phyloP scores from a whole-genome alignment of 2,113 vertebrate genomes.

The Mormyrus lacerda region DNA sequence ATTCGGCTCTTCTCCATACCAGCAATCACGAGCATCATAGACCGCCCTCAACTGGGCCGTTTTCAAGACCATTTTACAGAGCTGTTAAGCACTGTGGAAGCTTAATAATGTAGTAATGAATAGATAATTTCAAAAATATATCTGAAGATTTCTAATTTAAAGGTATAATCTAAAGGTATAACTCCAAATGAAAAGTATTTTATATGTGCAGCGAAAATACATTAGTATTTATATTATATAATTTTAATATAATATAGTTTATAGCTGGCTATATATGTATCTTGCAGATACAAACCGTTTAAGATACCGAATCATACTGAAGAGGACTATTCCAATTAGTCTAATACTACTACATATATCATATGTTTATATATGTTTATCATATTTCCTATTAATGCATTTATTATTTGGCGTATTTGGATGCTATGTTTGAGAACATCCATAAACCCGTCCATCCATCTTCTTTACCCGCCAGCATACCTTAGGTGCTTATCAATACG shows the following conservation, averaged over 20 bases:
- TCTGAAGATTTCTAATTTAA: background rate
- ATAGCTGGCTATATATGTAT: background rate
- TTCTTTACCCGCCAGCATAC: too few relatives aligned
- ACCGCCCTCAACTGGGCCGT: background rate
- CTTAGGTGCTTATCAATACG: background rate
- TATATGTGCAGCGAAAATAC: background rate
- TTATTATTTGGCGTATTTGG: background rate
- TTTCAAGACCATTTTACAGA: background rate
- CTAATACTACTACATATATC: background rate
- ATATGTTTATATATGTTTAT: background rate
- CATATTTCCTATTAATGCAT: background rate
- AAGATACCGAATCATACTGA: background rate
- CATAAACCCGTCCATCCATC: too few relatives aligned
- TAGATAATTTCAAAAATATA: background rate
- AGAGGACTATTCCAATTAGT: background rate
- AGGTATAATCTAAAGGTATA: background rate
- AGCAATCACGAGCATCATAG: background rate
- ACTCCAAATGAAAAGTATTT: background rate
- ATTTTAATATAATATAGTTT: too few relatives aligned
- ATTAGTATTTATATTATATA: background rate
- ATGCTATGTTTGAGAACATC: too few relatives aligned
- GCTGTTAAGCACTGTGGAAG: background rate
- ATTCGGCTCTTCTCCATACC: background rate
- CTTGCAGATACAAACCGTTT: background rate
- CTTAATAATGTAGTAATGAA: background rate